phyloP scores from a whole-genome alignment of 2,113 vertebrate species.

The Epinephelus fuscoguttatus region DNA sequence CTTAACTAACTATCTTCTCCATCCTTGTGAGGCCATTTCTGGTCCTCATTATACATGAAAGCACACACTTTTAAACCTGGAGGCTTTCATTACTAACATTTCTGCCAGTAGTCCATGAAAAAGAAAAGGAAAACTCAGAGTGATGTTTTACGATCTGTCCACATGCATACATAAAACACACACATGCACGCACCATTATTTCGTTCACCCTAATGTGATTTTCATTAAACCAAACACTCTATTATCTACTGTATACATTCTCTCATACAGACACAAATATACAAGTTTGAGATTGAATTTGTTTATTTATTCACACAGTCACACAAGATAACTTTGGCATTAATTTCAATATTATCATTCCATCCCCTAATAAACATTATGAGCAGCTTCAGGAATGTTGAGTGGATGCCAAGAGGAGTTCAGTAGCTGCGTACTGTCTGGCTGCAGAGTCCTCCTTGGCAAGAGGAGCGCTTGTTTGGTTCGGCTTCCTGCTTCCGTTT shows the following conservation, averaged over 20 bases:
- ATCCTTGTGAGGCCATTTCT: too few species aligned
- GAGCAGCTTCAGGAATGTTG: constrained; percentile 9
- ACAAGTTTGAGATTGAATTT: too few species aligned
- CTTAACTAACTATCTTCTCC: too few species aligned
- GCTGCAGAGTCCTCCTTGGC: constrained; percentile 21
- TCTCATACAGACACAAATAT: background rate
- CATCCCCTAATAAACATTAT: background rate
- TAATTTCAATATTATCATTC: background rate
- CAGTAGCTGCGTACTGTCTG: background rate
- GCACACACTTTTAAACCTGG: too few species aligned
- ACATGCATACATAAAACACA: background rate
- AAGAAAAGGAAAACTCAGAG: background rate
- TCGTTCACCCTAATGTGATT: background rate
- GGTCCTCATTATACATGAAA: too few species aligned
- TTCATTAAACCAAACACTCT: background rate
- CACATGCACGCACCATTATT: background rate
- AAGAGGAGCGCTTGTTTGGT: constrained; percentile 30
- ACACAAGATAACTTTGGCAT: background rate
- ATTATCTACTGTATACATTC: background rate
- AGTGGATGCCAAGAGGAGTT: constrained; percentile 11
- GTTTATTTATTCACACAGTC: background rate
- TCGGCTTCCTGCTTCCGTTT: constrained; percentile 27
- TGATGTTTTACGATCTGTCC: background rate
- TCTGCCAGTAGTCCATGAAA: background rate
- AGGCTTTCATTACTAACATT: background rate